Evolutionary conservation across 1,140 invertebrate species (phyloP), one percentile per base, ranked within the genome.

Genomic region (Dreissena polymorpha): DNA sequence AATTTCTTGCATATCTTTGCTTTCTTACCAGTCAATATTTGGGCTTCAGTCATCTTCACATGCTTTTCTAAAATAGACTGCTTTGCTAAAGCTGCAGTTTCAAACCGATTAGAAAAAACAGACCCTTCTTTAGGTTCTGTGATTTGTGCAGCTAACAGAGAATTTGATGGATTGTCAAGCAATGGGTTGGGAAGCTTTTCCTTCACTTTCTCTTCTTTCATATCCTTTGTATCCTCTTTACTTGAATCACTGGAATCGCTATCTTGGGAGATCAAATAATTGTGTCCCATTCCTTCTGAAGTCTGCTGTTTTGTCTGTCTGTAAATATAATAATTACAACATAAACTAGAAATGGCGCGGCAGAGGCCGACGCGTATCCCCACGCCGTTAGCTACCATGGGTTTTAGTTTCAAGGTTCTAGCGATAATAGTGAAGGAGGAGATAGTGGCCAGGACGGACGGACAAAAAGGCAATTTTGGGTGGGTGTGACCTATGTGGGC

Each of bases 1-100:
- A 97, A 97, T 93, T 98, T 98, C 96, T 96, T 98, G 91, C 98
- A 99, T 55, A 98, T 96, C 92, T 97, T 97, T 18, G 65, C 71
- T 88, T 96, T 96, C 0, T 97, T 97, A 96, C 92, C 95, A 95
- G 89, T 96, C 94, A 93, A 95, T 93, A 93, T 95, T 92, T 94
- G 96, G 87, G 94, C 94, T 90, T 89, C 91, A 25, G 96, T 96
- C 96, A 98, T 97, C 94, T 98, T 98, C 0, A 98, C 97, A 92
- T 98, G 97, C 89, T 97, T 97, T 90, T 98, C 97, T 14, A 98
- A 93, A 71, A 97, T 96, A 3, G 96, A 96, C 77, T 96, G 95
- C 91, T 98, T 97, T 8, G 96, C 96, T 89, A 95, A 95, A 91
- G 98, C 97, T n/a, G 96, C 97, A 91, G 96, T 95, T n/a, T 95